Evolutionary conservation across 2,113 vertebrate species (phyloP).

Genomic region (Cyanistes caeruleus): DNA sequence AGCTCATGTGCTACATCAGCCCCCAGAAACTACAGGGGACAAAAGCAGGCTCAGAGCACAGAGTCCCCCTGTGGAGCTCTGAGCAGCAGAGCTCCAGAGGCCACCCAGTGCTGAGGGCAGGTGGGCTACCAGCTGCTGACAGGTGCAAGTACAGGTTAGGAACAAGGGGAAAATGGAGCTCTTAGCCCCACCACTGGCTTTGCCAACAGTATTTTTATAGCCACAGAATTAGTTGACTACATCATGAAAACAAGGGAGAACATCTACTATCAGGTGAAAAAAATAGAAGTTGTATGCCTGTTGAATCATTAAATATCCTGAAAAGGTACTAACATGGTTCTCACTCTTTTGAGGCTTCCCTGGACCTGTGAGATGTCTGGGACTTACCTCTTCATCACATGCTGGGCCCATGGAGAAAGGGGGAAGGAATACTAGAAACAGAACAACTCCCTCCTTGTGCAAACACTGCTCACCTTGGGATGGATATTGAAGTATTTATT

Average conservation of each 20-base stretch:
- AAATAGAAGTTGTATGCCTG: neutral
- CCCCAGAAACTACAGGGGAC: neutral
- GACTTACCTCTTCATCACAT: neutral
- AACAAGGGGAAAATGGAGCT: neutral
- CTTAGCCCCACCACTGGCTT: neutral
- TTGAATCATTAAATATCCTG: neutral
- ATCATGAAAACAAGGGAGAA: neutral
- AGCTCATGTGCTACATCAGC: neutral
- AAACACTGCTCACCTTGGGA: conserved; percentile 84
- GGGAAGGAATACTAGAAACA: neutral
- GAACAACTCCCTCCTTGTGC: neutral
- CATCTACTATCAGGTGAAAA: neutral
- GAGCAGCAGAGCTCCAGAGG: neutral
- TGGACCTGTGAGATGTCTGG: neutral
- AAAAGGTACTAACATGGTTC: neutral
- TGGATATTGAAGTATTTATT: conserved; percentile 96
- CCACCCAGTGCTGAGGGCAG: neutral
- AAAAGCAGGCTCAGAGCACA: neutral
- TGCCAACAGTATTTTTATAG: neutral
- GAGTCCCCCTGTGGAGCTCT: fast-evolving
- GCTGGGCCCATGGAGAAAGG: neutral
- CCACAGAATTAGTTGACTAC: neutral
- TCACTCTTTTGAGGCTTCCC: neutral
- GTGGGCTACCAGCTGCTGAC: neutral
- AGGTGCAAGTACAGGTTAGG: neutral